phyloP scores from a whole-genome alignment of 2,113 vertebrate species.

The Potamarius usumacintae region DNA sequence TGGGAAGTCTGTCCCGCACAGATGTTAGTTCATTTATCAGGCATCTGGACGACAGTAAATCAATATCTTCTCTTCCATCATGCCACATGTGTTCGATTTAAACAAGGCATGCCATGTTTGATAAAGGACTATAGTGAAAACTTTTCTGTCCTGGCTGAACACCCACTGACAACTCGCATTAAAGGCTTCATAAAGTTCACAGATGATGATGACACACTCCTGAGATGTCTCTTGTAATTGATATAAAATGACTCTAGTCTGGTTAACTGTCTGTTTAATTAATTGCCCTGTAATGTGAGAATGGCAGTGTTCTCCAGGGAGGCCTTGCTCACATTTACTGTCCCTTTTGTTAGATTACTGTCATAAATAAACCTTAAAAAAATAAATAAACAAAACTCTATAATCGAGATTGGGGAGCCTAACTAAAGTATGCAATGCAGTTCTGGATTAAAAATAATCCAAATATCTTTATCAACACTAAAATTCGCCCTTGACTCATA shows the following conservation, averaged over 20 bases:
- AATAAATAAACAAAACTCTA: neutral
- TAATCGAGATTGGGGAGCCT: too few relatives aligned
- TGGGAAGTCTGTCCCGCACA: conserved; percentile 51
- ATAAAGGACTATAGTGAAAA: conserved; percentile 45
- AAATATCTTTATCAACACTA: neutral
- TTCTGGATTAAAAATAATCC: neutral
- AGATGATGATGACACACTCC: conserved; percentile 58
- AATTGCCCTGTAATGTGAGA: conserved; percentile 52
- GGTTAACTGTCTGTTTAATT: conserved; percentile 57
- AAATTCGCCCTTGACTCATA: neutral
- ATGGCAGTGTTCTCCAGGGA: conserved; percentile 7
- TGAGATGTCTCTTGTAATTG: conserved; percentile 44
- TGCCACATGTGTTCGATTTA: conserved; percentile 45
- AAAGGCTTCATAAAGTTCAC: conserved; percentile 64
- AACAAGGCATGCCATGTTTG: conserved; percentile 51
- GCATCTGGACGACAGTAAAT: conserved; percentile 63
- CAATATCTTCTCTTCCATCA: conserved; percentile 52
- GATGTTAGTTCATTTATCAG: conserved; percentile 59
- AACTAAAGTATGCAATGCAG: too few relatives aligned
- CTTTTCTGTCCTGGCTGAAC: conserved; percentile 47
- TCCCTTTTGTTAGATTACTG: neutral
- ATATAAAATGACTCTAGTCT: conserved; percentile 53
- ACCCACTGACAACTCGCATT: conserved; percentile 58
- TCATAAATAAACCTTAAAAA: neutral
- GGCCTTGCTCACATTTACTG: neutral